A percentile compares a stretch with the other conserved stretches of the same genome.
Conservation (phyloP, 2,113 vertebrate species). For the Eptesicus fuscus region DNA sequence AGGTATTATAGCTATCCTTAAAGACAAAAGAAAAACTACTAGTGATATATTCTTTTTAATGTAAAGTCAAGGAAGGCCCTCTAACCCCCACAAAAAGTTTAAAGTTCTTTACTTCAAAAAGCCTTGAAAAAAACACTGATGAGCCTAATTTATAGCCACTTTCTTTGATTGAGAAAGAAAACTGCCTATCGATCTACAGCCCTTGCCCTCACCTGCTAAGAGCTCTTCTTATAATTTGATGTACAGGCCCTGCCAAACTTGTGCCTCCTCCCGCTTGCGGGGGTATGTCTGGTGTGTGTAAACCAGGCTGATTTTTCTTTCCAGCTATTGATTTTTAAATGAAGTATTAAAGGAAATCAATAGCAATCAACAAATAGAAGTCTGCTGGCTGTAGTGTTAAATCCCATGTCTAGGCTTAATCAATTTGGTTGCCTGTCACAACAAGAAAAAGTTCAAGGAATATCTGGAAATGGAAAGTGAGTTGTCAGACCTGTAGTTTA, state of each 20-base stretch:
- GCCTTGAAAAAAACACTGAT: slow-evolving; percentile 91
- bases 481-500: slow-evolving; percentile 84
- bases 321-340: slow-evolving; percentile 99
- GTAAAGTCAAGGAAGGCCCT: slow-evolving; percentile 12
- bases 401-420: slow-evolving; percentile 86
- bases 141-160: slow-evolving; percentile 99
- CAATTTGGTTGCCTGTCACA: slow-evolving; percentile 90
- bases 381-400: slow-evolving; percentile 86
- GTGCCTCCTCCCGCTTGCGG: slow-evolving; percentile 84
- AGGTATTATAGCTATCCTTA: slow-evolving; percentile 82
- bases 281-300: slow-evolving; percentile 94
- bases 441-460: slow-evolving; percentile 88
- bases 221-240: slow-evolving; percentile 98
- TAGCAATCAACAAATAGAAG: slow-evolving; percentile 99
- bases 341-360: slow-evolving; percentile 99
- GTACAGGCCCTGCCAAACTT: slow-evolving; percentile 88
- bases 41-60: slow-evolving; percentile 56
- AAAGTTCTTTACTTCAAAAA: slow-evolving; percentile 88
- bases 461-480: slow-evolving; percentile 86
- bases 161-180: slow-evolving; percentile 97
- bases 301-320: slow-evolving; percentile 94
- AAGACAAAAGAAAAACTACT: not conserved
- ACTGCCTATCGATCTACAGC: slow-evolving; percentile 90
- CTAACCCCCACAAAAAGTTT: slow-evolving; percentile 70
- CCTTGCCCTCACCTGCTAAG: slow-evolving; percentile 94